These are phyloP conservation scores for Subacronicta megacephala DNA, from an alignment of 2,888 invertebrate species.

Conservation along the genomic window DNA sequence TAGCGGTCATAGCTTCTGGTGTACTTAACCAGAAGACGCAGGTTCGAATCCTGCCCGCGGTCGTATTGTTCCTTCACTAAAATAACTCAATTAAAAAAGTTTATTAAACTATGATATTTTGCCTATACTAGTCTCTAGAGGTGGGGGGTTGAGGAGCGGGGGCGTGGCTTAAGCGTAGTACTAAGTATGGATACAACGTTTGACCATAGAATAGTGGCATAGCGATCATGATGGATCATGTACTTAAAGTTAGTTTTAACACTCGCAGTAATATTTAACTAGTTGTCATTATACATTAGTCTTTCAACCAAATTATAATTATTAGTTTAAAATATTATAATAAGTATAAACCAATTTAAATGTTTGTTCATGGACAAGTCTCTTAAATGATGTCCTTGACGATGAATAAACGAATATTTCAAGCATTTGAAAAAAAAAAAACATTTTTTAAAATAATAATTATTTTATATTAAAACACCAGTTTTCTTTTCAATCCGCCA, in stretches of 20 bases:
- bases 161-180: not conserved
- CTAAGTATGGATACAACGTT: not conserved
- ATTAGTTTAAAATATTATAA: no score
- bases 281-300: constrained; percentile 31
- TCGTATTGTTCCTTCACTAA: no score
- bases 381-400: not conserved
- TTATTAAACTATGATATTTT: no score
- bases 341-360: no score
- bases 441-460: no score
- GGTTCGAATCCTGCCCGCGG: no score
- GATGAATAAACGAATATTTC: constrained; percentile 21
- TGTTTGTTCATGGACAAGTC: constrained; percentile 3
- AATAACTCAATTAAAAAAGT: no score
- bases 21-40: no score
- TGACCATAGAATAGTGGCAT: constrained; percentile 29
- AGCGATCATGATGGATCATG: constrained; percentile 33
- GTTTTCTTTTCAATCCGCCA: constrained; percentile 14
- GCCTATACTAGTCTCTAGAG: not conserved
- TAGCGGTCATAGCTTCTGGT: no score
- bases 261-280: constrained; percentile 10
- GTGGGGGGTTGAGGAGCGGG: not conserved
- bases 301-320: no score
- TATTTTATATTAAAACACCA: no score
- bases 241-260: constrained; percentile 18
- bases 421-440: no score